Percentiles rank a stretch among this genome's conserved stretches.
Evolutionary conservation across 2,888 invertebrate genomes (phyloP).

Genomic region (Chouioia cunea): DNA sequence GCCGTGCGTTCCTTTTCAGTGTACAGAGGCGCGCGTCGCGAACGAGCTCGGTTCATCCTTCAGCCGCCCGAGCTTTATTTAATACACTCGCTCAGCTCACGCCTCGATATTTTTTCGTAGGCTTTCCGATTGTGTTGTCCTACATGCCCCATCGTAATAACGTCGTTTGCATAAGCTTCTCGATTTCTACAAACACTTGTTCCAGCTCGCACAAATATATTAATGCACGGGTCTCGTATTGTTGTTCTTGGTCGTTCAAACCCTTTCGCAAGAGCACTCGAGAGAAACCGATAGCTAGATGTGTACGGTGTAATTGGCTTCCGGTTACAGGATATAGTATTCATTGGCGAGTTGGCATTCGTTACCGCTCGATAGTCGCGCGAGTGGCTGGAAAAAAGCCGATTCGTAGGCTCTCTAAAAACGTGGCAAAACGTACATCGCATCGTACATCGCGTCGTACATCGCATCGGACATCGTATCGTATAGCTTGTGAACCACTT

Average conservation of each 20-base stretch:
- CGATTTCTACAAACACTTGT: too few species aligned
- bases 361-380: neutral
- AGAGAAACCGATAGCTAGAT: constrained; percentile 1
- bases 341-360: neutral
- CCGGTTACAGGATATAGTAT: neutral
- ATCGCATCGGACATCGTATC: neutral
- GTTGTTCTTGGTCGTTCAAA: too few species aligned
- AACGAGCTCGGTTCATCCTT: constrained; percentile 8
- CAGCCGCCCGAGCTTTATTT: neutral
- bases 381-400: neutral
- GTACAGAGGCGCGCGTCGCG: neutral
- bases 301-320: too few species aligned
- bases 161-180: constrained; percentile 5
- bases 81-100: too few species aligned
- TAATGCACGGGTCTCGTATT: neutral
- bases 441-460: too few species aligned
- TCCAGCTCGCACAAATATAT: constrained; percentile 7
- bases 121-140: constrained; percentile 12
- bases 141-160: constrained; percentile 28
- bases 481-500: neutral
- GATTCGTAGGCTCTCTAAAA: neutral
- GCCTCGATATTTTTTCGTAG: neutral
- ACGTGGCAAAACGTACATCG: constrained; percentile 1
- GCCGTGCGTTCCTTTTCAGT: neutral
- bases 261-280: neutral